Base-by-base conservation (phyloP, 2,888 invertebrate genomes). In the Orchestes rusci region DNA sequence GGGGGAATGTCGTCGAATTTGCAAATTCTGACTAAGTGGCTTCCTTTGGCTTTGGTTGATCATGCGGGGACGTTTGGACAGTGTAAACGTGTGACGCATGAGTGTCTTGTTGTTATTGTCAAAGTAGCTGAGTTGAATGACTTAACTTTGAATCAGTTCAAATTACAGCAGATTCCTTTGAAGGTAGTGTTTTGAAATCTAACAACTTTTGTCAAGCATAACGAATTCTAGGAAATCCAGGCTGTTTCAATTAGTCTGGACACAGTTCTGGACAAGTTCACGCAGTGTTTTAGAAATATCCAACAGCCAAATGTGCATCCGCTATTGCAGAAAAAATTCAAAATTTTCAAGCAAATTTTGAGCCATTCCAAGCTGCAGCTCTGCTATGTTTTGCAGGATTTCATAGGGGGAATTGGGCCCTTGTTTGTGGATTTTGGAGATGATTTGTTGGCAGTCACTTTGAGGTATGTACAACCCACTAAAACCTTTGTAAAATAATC, bases 211-310 rank as follows among this genome's bases (percentile, higher is more conserved):
- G n/a, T n/a, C n/a, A n/a, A n/a, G n/a, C n/a, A n/a, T n/a, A n/a
- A n/a, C n/a, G n/a, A n/a, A n/a, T n/a, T n/a, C n/a, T n/a, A 79
- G 78, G 73, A 76, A 61, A 62, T 79, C 61, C 75, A 77, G 65
- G 71, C 73, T 65, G 70, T 77, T 56, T 70, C 73, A 62, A 71
- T 70, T 48, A 73, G 73, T 53, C 66, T 75, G 60, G 67, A 72
- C 34, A 72, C 70, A 53, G 57, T 75, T 61, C 73, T 73, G 13
- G 70, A 71, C 52, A 71, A 71, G 17, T 77, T 74, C 58, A 73
- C 70, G 54, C 71, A 70, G 59, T 61, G 73, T 43, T 74, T 75
- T 57, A 70, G 72, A 2, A 73, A 73, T 52, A 59, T 77, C 40
- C 54, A 70, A 66, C 53, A 16, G 4, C 19, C 59, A 34, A 72